Evolutionary conservation across 1,140 invertebrate species (phyloP).

Genomic region (Drosophila malerkotliana): DNA sequence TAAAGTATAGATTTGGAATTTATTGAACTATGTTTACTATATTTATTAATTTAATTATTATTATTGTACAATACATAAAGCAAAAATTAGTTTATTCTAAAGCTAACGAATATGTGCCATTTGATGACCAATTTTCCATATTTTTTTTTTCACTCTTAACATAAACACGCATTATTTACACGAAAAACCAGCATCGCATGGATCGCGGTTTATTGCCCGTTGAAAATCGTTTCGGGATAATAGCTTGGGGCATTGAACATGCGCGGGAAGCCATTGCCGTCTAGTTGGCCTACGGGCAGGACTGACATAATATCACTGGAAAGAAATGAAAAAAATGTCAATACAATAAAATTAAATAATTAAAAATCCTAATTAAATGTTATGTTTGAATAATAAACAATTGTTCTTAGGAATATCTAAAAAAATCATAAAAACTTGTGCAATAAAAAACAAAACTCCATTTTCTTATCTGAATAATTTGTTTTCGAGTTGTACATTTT

Average conservation of each 20-base stretch:
- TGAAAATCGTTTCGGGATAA: slow-evolving; percentile 83
- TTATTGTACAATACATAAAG: slow-evolving; percentile 65
- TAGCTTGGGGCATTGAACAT: slow-evolving; percentile 83
- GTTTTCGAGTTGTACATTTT: slow-evolving; percentile 2
- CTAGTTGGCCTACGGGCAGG: slow-evolving; percentile 80
- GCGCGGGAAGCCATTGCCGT: slow-evolving; percentile 78
- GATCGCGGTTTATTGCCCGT: slow-evolving; percentile 70
- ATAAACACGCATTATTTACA: slow-evolving; percentile 66
- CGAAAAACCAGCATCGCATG: slow-evolving; percentile 30
- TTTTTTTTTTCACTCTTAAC: slow-evolving; percentile 33
- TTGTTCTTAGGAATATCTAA: neutral
- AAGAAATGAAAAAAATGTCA: slow-evolving; percentile 28
- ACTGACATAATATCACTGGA: slow-evolving; percentile 82
- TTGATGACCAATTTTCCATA: slow-evolving; percentile 61
- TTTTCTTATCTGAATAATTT: neutral
- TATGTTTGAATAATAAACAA: neutral
- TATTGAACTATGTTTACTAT: slow-evolving; percentile 58
- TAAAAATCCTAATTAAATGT: neutral
- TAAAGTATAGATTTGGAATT: slow-evolving; percentile 28
- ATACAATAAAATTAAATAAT: neutral
- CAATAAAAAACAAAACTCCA: neutral
- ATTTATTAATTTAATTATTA: slow-evolving; percentile 25
- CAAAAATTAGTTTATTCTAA: slow-evolving; percentile 45
- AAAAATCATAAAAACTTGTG: neutral
- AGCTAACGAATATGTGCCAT: slow-evolving; percentile 61